Evolutionary conservation across 53 echinoderm and acorn worm species (phyloP).

Genomic region (Echinometra lucunter): DNA sequence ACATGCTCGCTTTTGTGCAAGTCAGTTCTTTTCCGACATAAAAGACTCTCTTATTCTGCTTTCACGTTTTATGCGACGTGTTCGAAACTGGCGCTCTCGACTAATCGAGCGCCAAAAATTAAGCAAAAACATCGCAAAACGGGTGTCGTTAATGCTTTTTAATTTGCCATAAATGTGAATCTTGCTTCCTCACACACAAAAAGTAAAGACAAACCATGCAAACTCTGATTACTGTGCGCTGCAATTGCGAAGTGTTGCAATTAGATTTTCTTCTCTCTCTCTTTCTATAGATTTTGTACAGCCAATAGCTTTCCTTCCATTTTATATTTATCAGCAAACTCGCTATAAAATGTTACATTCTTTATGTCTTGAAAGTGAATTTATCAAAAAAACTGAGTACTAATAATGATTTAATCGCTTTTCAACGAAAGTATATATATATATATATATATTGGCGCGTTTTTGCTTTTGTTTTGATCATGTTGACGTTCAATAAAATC

Average conservation of each 20-base stretch:
- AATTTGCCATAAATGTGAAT: constrained; percentile 55
- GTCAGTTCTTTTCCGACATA: constrained; percentile 7
- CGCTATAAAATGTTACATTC: background rate
- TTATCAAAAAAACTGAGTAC: background rate
- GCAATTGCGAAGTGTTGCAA: background rate
- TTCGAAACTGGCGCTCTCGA: constrained; percentile 46
- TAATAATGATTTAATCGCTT: background rate
- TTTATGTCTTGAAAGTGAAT: background rate
- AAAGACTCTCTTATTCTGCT: background rate
- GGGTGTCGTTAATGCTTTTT: constrained; percentile 51
- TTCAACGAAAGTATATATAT: too few relatives aligned
- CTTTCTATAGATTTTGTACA: background rate
- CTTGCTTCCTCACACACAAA: background rate
- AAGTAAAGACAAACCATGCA: constrained; percentile 1
- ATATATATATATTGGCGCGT: too few relatives aligned
- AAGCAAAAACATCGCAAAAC: background rate
- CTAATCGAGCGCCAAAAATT: constrained; percentile 55
- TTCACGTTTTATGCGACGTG: constrained; percentile 37
- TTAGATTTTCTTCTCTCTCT: background rate
- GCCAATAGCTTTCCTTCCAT: background rate
- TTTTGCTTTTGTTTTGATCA: too few relatives aligned
- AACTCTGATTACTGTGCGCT: background rate
- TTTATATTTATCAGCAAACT: background rate
- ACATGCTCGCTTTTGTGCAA: constrained; percentile 54
- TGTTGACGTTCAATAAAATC: too few relatives aligned